Base-by-base conservation (phyloP, 2,888 invertebrate genomes). In the Hypsopygia costalis region DNA sequence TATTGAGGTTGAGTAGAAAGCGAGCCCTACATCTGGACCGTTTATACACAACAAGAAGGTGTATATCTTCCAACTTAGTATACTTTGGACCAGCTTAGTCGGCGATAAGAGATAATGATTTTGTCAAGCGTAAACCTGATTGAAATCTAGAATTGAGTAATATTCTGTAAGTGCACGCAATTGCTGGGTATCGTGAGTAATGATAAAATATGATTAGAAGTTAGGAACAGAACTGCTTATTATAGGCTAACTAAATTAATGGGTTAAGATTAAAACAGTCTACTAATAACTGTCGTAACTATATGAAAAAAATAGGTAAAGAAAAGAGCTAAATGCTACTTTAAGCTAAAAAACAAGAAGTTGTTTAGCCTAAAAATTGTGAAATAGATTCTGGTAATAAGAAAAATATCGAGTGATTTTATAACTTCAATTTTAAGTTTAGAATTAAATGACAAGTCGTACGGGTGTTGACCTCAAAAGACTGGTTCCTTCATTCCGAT, bases 41-140 rank as follows among this genome's bases (percentile, higher is more conserved):
- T 43, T 41, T 40, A n/a, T n/a, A n/a, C n/a, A n/a, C n/a, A n/a
- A 46, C 51, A 56, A 58, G 45, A 47, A 47, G 51, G 53, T 51
- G 52, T 52, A 51, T 52, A 37, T 44, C 45, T 49, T 49, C 52
- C 47, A 53, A 52, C 51, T 20, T n/a, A n/a, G n/a, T n/a, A n/a
- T n/a, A n/a, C n/a, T n/a, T n/a, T n/a, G n/a, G 36, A 28, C 36
- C 29, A 21, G 10, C 27, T 35, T 20, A 10, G 22, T 16, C 28
- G 0, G 5, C 43, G 44, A 51, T 46, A 48, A 47, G 31, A 46
- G 46, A 46, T 44, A 41, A 46, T 44, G 45, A 41, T 43, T 46
- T 46, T 36, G 41, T 46, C 44, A 41, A 37, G 34, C 30, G 34
- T 30, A 36, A 40, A 32, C 29, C 22, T 16, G 46, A 38, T 38